Percentiles rank a stretch among this genome's conserved stretches.
Evolutionary conservation across 2,113 vertebrate genomes (phyloP).

Genomic region (Gavialis gangeticus): DNA sequence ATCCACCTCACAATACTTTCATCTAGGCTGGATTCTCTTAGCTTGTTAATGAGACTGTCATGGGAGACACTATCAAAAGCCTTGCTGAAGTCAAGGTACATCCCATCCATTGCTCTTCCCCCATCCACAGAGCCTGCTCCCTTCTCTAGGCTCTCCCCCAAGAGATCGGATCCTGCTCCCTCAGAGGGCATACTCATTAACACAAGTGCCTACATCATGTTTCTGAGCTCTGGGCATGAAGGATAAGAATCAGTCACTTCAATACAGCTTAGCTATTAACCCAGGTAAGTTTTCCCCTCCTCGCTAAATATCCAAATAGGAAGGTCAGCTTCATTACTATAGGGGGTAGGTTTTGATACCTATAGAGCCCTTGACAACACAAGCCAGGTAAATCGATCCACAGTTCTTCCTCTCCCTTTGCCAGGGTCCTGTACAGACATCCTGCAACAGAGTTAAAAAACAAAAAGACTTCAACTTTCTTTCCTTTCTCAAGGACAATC

Average conservation of each 20-base stretch:
- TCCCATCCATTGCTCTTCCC: too few species aligned
- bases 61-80: too few species aligned
- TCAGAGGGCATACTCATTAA: background rate
- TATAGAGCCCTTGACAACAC: background rate
- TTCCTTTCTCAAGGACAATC: background rate
- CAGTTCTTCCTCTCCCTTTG: background rate
- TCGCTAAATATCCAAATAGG: background rate
- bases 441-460: background rate
- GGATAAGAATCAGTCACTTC: background rate
- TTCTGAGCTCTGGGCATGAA: fast-evolving
- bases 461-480: background rate
- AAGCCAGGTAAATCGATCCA: background rate
- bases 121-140: background rate
- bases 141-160: background rate
- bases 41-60: too few species aligned
- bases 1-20: too few species aligned
- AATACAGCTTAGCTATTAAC: background rate
- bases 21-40: too few species aligned
- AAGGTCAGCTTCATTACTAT: background rate
- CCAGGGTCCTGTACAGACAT: background rate
- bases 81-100: too few species aligned
- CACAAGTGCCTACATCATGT: background rate
- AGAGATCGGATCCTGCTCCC: background rate
- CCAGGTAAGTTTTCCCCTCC: background rate
- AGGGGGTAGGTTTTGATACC: background rate